Conservation (phyloP, 2,888 invertebrate genomes). For the Mythimna pallens region DNA sequence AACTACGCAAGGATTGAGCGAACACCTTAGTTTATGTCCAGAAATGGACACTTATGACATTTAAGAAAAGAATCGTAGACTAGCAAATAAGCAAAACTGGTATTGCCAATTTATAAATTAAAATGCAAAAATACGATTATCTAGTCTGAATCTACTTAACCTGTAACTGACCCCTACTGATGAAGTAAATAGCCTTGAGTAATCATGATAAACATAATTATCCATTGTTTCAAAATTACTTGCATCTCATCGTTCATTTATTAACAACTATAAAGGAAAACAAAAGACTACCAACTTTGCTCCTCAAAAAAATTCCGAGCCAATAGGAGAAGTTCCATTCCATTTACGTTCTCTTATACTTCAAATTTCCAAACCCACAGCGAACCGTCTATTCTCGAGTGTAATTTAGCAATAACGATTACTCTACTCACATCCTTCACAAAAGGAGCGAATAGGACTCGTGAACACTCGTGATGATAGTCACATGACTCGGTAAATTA, state of each 20-base stretch:
- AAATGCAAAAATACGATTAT: neutral
- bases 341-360: slow-evolving; percentile 1
- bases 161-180: slow-evolving; percentile 18
- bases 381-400: slow-evolving; percentile 46
- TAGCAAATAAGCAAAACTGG: neutral
- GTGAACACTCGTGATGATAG: slow-evolving; percentile 34
- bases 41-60: too few species aligned
- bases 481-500: slow-evolving; percentile 56
- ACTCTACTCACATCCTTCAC: slow-evolving; percentile 55
- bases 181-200: slow-evolving; percentile 25
- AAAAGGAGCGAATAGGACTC: slow-evolving; percentile 56
- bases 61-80: too few species aligned
- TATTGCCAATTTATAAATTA: neutral
- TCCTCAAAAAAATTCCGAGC: neutral
- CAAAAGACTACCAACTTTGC: neutral
- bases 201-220: slow-evolving; percentile 10
- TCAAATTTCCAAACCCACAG: slow-evolving; percentile 29
- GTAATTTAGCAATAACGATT: slow-evolving; percentile 65
- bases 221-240: slow-evolving; percentile 19
- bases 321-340: neutral
- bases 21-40: neutral
- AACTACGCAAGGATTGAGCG: slow-evolving; percentile 10
- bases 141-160: slow-evolving; percentile 15
- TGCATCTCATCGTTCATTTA: neutral
- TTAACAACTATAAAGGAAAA: neutral